phyloP scores from a whole-genome alignment of 2,113 vertebrate genomes.

The Dicaeum eximium region DNA sequence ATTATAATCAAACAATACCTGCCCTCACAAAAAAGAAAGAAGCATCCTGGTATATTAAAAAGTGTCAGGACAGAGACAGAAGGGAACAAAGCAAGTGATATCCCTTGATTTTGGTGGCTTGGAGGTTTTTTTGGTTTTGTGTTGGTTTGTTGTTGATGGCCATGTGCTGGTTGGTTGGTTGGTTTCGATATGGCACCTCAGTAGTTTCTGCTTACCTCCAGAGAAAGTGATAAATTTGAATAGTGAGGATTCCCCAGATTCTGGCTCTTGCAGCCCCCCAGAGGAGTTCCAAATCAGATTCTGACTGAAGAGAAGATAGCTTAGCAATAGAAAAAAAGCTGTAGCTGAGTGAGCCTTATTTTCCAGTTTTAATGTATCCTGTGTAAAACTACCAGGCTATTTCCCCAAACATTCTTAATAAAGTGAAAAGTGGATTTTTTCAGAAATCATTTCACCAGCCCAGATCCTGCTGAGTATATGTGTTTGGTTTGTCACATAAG shows the following conservation, averaged over 20 bases:
- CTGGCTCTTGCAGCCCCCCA: neutral
- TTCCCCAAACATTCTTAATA: neutral
- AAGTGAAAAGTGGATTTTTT: neutral
- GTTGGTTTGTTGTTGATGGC: neutral
- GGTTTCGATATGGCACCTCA: neutral
- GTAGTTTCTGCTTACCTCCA: neutral
- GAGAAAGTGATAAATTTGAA: neutral
- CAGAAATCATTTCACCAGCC: neutral
- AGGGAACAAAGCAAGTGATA: neutral
- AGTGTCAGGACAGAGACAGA: neutral
- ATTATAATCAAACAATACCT: neutral
- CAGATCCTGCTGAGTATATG: neutral
- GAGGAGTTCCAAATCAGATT: neutral
- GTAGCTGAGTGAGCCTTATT: neutral
- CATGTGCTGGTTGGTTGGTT: neutral
- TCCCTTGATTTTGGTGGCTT: neutral
- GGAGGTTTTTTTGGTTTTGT: neutral
- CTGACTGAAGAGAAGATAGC: neutral
- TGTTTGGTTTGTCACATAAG: neutral
- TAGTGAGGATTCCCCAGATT: neutral
- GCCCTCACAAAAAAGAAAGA: neutral
- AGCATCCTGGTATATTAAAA: neutral
- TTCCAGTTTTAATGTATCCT: neutral
- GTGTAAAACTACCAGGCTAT: neutral
- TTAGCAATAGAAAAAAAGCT: neutral